These are phyloP conservation scores for Nemoura dubitans DNA, from an alignment of 2,888 invertebrate species.

Conservation along the genomic window DNA sequence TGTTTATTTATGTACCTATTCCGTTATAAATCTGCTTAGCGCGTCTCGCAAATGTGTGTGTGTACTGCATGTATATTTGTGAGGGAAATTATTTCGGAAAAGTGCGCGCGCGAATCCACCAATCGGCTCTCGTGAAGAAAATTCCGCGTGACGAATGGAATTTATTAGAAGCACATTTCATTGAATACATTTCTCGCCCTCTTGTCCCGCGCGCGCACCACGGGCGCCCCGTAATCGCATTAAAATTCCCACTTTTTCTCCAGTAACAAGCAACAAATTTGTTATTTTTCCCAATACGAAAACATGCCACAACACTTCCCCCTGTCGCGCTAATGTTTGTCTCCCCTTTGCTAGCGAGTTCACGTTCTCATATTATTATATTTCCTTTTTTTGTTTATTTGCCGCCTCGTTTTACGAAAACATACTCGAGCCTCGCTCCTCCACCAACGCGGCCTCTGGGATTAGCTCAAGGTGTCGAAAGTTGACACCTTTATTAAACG, in stretches of 20 bases:
- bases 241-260: not conserved
- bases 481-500: constrained; percentile 41
- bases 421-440: not conserved
- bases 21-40: not conserved
- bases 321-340: not conserved
- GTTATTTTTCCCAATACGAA: not conserved
- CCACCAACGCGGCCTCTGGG: not conserved
- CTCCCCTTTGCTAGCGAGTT: not conserved
- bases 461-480: constrained; percentile 34
- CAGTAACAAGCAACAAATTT: constrained; percentile 7
- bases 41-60: not conserved
- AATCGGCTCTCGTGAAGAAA: not conserved
- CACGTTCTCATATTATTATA: not conserved
- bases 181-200: not conserved
- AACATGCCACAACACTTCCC: not conserved
- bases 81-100: not conserved
- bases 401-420: not conserved
- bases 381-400: not conserved
- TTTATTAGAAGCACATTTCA: not conserved
- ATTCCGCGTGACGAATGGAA: not conserved
- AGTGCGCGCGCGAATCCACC: not conserved
- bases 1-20: not conserved
- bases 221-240: not conserved
- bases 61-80: not conserved
- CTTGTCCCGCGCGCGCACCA: not conserved